Percentiles rank a stretch among this genome's conserved stretches.
Evolutionary conservation across 2,797 vertebrate genomes (phyloP).

Genomic region (Bovichtus variegatus): DNA sequence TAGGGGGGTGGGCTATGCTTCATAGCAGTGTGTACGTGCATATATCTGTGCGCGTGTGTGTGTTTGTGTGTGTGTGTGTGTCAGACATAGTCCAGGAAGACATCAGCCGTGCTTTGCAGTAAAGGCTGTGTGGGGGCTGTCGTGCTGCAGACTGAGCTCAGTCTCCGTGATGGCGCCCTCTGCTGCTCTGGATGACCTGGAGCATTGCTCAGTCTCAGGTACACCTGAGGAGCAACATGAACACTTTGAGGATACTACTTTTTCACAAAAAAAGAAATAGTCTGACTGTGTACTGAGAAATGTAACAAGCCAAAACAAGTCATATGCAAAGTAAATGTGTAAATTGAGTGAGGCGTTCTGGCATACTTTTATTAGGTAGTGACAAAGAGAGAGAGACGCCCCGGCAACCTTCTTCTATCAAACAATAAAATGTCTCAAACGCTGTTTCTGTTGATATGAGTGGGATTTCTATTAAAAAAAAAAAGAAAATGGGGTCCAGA

Average conservation of each 20-base stretch:
- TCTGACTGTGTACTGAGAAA: not conserved
- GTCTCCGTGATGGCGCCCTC: slow-evolving; percentile 87
- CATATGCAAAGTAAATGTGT: not conserved
- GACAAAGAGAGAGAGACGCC: not conserved
- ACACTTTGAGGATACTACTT: not conserved
- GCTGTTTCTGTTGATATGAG: not conserved
- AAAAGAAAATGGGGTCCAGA: too few relatives aligned
- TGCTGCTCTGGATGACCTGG: slow-evolving; percentile 70
- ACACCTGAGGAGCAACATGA: slow-evolving; percentile 72
- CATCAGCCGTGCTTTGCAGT: slow-evolving; percentile 83
- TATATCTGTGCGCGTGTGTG: slow-evolving; percentile 6
- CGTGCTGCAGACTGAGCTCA: slow-evolving; percentile 96
- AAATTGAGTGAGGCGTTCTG: not conserved
- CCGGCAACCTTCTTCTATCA: too few relatives aligned
- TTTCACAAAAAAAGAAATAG: not conserved
- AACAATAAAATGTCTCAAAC: not conserved
- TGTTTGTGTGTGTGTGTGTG: not conserved
- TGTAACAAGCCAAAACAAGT: not conserved
- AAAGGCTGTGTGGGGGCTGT: slow-evolving; percentile 94
- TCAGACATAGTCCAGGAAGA: slow-evolving; percentile 82
- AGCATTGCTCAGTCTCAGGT: slow-evolving; percentile 78
- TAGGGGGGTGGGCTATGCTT: slow-evolving; percentile 31
- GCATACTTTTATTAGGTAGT: not conserved
- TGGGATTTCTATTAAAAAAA: too few relatives aligned
- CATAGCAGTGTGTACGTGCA: slow-evolving; percentile 5